Conservation (phyloP, 1,140 invertebrate genomes). For the Drosophila repletoides region DNA sequence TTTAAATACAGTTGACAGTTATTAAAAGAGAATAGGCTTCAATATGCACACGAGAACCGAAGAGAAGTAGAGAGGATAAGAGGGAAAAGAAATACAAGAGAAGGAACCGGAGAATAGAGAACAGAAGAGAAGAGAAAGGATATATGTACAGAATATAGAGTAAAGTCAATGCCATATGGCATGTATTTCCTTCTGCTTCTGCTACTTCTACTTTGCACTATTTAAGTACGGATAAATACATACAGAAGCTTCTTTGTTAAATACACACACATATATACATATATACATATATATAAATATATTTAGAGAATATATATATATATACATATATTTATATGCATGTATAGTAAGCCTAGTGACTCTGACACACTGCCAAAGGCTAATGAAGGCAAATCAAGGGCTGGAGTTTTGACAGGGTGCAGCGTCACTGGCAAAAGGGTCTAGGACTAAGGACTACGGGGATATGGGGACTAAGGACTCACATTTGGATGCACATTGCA, state of each 20-base stretch:
- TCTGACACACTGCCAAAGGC: constrained; percentile 77
- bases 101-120: not conserved
- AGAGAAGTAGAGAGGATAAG: not conserved
- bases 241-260: constrained; percentile 65
- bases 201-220: constrained; percentile 19
- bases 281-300: constrained; percentile 2
- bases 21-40: no score
- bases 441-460: constrained; percentile 20
- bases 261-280: constrained; percentile 33
- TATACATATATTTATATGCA: not conserved
- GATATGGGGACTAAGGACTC: no score
- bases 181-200: constrained; percentile 17
- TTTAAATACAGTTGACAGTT: no score
- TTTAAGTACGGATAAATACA: constrained; percentile 18
- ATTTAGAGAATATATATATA: not conserved
- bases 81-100: no score
- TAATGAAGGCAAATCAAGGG: constrained; percentile 62
- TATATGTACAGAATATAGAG: constrained; percentile 4
- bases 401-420: constrained; percentile 2
- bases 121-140: not conserved
- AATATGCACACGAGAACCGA: not conserved
- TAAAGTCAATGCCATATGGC: constrained; percentile 71
- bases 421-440: constrained; percentile 1
- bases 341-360: constrained; percentile 27
- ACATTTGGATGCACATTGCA: constrained; percentile 59